Conservation (phyloP, 2,797 vertebrate species). For the Australoheros facetus region DNA sequence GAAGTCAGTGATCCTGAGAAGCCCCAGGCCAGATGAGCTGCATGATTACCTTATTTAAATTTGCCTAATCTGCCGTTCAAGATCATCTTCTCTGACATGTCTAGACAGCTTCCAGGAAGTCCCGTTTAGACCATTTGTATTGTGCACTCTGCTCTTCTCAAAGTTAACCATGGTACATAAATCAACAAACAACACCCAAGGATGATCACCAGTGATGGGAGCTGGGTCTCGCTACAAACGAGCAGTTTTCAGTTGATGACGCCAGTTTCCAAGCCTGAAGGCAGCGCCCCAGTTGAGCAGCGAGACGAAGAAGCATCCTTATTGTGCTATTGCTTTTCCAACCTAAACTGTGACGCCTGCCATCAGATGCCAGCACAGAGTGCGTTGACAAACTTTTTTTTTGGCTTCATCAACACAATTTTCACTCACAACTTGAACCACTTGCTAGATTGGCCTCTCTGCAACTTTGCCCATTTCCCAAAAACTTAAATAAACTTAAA, state of each 20-base stretch:
- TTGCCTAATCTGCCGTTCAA: not conserved
- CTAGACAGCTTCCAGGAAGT: not conserved
- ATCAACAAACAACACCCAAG: not conserved
- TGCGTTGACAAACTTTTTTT: not conserved
- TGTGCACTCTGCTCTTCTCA: not conserved
- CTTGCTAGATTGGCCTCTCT: not conserved
- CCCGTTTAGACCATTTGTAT: not conserved
- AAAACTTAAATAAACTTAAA: too few relatives aligned
- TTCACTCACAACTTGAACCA: rapidly evolving
- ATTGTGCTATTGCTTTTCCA: not conserved
- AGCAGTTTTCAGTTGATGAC: not conserved
- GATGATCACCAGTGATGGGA: not conserved
- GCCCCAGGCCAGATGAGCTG: not conserved
- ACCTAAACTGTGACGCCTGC: not conserved
- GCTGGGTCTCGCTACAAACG: not conserved
- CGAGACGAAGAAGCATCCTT: not conserved
- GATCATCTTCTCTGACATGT: not conserved
- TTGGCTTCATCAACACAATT: not conserved
- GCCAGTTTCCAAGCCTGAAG: not conserved
- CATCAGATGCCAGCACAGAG: not conserved
- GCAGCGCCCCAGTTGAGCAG: not conserved
- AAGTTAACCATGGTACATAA: not conserved
- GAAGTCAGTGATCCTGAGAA: not conserved
- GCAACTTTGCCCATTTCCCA: not conserved
- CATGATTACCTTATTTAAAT: not conserved